A percentile compares a stretch with the other conserved stretches of the same genome.
phyloP scores from a whole-genome alignment of 2,797 vertebrate species.

The Pampus argenteus region DNA sequence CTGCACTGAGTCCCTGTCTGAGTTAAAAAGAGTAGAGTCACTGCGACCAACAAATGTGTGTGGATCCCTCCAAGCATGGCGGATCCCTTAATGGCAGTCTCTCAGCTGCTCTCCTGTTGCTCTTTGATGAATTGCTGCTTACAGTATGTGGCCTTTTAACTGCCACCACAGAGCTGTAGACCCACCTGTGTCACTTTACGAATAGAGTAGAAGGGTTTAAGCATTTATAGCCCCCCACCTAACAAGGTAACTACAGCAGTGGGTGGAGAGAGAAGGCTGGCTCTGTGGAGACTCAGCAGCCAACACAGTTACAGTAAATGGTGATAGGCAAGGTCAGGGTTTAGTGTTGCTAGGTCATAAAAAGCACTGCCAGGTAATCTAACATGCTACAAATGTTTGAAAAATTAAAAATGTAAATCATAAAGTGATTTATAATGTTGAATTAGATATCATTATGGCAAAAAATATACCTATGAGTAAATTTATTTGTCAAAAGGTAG shows the following conservation, averaged over 20 bases:
- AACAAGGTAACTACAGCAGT: conserved; percentile 57
- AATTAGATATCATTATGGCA: too few species aligned
- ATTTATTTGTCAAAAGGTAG: too few species aligned
- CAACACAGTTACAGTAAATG: conserved; percentile 39
- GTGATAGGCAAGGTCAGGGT: conserved; percentile 44
- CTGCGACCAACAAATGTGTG: conserved; percentile 60
- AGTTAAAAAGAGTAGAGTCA: conserved; percentile 65
- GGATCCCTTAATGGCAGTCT: conserved; percentile 54
- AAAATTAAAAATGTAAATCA: too few species aligned
- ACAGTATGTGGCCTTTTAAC: conserved; percentile 12
- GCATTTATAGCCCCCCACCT: conserved; percentile 52
- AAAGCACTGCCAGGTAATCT: background rate
- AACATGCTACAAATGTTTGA: too few species aligned
- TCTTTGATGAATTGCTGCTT: conserved; percentile 43
- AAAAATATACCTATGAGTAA: too few species aligned
- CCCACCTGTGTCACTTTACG: conserved; percentile 8
- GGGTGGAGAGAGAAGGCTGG: conserved; percentile 54
- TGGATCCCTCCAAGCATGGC: conserved; percentile 65
- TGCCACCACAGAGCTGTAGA: conserved; percentile 5
- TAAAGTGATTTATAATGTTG: too few species aligned
- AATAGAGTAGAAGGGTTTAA: background rate
- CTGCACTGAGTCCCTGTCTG: conserved; percentile 61
- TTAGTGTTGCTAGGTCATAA: conserved; percentile 38
- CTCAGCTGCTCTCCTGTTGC: conserved; percentile 46
- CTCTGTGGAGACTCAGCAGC: conserved; percentile 1